These are phyloP conservation scores for Hyperoplus lanceolatus DNA, from an alignment of 2,797 vertebrate genomes.

Conservation along the genomic window DNA sequence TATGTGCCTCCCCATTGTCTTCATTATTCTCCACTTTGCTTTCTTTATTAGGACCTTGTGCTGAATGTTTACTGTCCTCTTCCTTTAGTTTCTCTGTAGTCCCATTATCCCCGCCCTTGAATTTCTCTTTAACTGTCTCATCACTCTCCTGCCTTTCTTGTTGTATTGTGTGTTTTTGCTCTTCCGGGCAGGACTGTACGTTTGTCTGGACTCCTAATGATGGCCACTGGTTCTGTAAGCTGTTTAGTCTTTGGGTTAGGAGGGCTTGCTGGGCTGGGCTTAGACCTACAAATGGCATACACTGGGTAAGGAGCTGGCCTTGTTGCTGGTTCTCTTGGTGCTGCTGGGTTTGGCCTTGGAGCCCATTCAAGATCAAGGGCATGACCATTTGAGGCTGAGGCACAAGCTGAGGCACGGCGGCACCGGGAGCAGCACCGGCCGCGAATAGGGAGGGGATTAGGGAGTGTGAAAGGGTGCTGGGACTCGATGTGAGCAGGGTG, in stretches of 20 bases:
- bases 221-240: slow-evolving; percentile 86
- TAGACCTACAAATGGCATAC: slow-evolving; percentile 87
- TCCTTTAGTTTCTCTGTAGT: slow-evolving; percentile 52
- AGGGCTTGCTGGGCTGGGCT: slow-evolving; percentile 87
- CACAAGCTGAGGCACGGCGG: slow-evolving; percentile 82
- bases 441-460: slow-evolving; percentile 84
- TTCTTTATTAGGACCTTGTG: slow-evolving; percentile 58
- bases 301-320: slow-evolving; percentile 85
- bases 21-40: slow-evolving; percentile 66
- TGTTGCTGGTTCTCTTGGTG: slow-evolving; percentile 82
- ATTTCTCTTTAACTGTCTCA: slow-evolving; percentile 39
- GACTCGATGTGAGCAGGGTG: slow-evolving; percentile 86
- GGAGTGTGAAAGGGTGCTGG: slow-evolving; percentile 83
- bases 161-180: slow-evolving; percentile 62
- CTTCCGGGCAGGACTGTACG: slow-evolving; percentile 67
- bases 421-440: slow-evolving; percentile 73
- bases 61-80: slow-evolving; percentile 52
- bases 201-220: slow-evolving; percentile 71
- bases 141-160: slow-evolving; percentile 52
- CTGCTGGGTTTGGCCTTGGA: slow-evolving; percentile 84
- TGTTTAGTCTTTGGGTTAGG: slow-evolving; percentile 86
- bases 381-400: slow-evolving; percentile 88
- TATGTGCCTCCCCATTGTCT: slow-evolving; percentile 61
- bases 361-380: slow-evolving; percentile 87
- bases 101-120: slow-evolving; percentile 44